Percentiles rank a stretch among this genome's conserved stretches.
Conservation (phyloP, 2,888 invertebrate species). For the Lepas anatifera region DNA sequence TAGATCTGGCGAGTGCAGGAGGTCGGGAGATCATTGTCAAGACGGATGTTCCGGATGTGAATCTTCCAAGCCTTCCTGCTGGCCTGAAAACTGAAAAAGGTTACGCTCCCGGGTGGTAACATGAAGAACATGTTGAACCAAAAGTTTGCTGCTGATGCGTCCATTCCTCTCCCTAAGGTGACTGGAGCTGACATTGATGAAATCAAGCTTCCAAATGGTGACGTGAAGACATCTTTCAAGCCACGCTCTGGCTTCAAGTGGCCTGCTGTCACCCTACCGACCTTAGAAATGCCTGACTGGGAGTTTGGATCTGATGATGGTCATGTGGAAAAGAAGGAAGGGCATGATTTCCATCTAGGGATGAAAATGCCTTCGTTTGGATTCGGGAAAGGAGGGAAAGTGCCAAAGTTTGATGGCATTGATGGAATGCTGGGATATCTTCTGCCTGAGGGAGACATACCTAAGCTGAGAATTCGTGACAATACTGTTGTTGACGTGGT, state of each 20-base stretch:
- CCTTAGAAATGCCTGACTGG: not conserved
- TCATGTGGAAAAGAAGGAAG: not conserved
- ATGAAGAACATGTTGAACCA: not conserved
- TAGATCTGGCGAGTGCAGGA: not conserved
- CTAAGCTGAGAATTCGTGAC: not conserved
- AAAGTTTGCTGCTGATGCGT: slow-evolving; percentile 10
- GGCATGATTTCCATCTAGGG: not conserved
- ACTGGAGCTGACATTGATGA: slow-evolving; percentile 17
- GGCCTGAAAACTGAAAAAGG: not conserved
- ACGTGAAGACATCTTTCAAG: not conserved
- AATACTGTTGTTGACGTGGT: not conserved
- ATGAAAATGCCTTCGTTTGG: slow-evolving; percentile 4
- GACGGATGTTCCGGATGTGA: not conserved
- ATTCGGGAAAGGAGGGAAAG: not conserved
- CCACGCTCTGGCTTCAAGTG: not conserved
- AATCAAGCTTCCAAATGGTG: slow-evolving; percentile 8
- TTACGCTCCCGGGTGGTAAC: not conserved
- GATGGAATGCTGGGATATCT: not conserved
- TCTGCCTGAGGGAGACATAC: not conserved
- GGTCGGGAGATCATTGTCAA: not conserved
- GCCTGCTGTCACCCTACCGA: not conserved
- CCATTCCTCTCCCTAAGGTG: slow-evolving; percentile 14
- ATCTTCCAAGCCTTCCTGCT: not conserved
- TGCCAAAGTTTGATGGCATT: not conserved
- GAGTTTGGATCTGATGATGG: not conserved